Evolutionary conservation across 2,888 invertebrate species (phyloP), one percentile per base, ranked within the genome.

Genomic region (Drosophila austrosaltans): DNA sequence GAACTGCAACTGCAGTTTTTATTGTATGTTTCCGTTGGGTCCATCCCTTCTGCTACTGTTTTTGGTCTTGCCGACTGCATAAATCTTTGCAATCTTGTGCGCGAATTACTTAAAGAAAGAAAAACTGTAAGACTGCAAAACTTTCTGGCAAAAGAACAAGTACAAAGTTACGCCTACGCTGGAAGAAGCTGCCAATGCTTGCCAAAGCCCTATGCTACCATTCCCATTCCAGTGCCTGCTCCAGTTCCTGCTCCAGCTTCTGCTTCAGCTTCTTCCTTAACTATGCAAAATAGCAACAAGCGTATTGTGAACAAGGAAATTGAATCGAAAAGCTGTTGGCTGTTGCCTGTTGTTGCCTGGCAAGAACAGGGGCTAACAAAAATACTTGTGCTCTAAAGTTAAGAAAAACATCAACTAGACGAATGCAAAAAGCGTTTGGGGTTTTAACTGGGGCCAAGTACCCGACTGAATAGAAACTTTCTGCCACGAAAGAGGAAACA

Each of bases 241-340:
- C 25, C 5, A 8, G 32, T 10, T 48, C 22, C 39, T 40, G 53
- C 53, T 53, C 67, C 64, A 64, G 67, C 53, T 69, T 8, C 57
- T 53, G 59, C 66, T 54, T 30, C 53, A 65, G 28, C 62, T 53
- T 54, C 28, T 36, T 28, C 54, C 25, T 56, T 28, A 57, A 67
- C 69, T 68, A 87, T 88, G 89, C 75, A 83, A 83, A 87, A 84
- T 66, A 81, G 82, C 78, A 84, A 79, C 81, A 81, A 81, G 77
- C 79, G 63, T 70, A 77, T 70, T 82, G 75, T 72, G 69, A 79
- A 67, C 74, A 81, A 83, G 88, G 84, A 85, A 88, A 85, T 85
- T 85, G 86, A 86, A 85, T 88, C 81, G 76, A 76, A 79, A 82
- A 85, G 71, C 82, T 77, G 75, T 72, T 72, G 69, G 62, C 40